Evolutionary conservation across 2,797 vertebrate genomes (phyloP).

Genomic region (Arnoldichthys spilopterus): DNA sequence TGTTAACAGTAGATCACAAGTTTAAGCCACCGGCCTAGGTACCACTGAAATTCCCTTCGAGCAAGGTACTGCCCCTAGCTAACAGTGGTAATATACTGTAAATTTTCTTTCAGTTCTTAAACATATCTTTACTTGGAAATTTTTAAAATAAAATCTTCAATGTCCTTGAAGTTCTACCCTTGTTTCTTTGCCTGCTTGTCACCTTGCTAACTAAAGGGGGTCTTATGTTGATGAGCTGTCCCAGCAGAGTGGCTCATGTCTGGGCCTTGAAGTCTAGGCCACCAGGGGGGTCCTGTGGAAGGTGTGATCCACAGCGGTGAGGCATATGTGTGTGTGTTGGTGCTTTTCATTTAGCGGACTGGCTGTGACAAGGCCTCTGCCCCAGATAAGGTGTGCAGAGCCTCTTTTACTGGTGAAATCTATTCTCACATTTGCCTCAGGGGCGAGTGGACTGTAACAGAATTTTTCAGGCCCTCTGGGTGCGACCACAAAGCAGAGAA

Average conservation of each 20-base stretch:
- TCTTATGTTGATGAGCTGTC: slow-evolving; percentile 49
- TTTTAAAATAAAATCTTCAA: slow-evolving; percentile 29
- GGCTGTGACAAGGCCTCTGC: slow-evolving; percentile 85
- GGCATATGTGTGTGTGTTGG: slow-evolving; percentile 68
- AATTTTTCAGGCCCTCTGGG: slow-evolving; percentile 98
- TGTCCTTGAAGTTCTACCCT: slow-evolving; percentile 31
- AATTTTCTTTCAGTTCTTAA: too few relatives aligned
- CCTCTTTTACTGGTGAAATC: slow-evolving; percentile 98
- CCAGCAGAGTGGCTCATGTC: slow-evolving; percentile 32
- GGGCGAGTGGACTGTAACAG: slow-evolving; percentile 98
- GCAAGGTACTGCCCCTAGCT: too few relatives aligned
- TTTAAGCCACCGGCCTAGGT: too few relatives aligned
- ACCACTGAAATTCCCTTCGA: too few relatives aligned
- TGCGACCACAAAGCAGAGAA: slow-evolving; percentile 98
- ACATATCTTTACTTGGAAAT: too few relatives aligned
- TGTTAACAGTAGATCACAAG: too few relatives aligned
- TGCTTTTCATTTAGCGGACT: slow-evolving; percentile 88
- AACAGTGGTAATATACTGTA: too few relatives aligned
- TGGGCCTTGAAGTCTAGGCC: slow-evolving; percentile 39
- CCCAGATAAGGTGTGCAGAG: slow-evolving; percentile 86
- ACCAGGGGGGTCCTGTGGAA: slow-evolving; percentile 32
- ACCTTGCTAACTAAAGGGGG: slow-evolving; percentile 39
- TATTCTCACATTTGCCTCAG: slow-evolving; percentile 98
- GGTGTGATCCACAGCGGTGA: slow-evolving; percentile 42
- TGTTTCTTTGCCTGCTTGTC: slow-evolving; percentile 29